phyloP scores from a whole-genome alignment of 2,888 invertebrate species.

The Epistrophella euchroma region DNA sequence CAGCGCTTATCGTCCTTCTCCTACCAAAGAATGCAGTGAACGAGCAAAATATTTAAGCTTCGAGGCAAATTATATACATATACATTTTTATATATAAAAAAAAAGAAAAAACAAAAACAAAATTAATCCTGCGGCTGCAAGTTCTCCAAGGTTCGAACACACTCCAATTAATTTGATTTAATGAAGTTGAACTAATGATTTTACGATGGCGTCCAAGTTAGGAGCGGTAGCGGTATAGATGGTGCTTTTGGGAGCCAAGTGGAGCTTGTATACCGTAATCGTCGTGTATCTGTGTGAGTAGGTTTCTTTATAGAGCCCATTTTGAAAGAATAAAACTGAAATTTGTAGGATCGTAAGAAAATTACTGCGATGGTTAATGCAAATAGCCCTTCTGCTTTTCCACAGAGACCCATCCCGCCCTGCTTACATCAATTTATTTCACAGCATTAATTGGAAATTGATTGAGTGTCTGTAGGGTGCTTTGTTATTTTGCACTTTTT shows the following conservation, averaged over 20 bases:
- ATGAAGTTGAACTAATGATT: constrained; percentile 76
- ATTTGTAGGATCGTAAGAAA: constrained; percentile 74
- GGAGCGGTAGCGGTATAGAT: not conserved
- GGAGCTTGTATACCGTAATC: constrained; percentile 1
- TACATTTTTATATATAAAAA: not conserved
- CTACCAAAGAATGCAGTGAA: constrained; percentile 51
- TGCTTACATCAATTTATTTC: constrained; percentile 65
- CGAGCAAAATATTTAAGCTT: constrained; percentile 53
- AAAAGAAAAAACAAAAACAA: constrained; percentile 39
- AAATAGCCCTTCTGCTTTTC: constrained; percentile 60
- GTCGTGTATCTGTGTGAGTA: constrained; percentile 10
- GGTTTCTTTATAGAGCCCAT: not conserved
- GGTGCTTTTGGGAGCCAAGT: not conserved
- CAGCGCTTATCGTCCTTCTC: constrained; percentile 1
- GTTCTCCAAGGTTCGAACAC: constrained; percentile 73
- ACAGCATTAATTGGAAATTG: constrained; percentile 74
- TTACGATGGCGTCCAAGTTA: constrained; percentile 65
- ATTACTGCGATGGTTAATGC: constrained; percentile 72
- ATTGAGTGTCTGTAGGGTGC: constrained; percentile 73
- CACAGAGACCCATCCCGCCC: constrained; percentile 15
- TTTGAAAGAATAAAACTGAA: constrained; percentile 44
- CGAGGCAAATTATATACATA: constrained; percentile 1
- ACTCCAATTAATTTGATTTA: constrained; percentile 76
- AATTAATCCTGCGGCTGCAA: constrained; percentile 69
- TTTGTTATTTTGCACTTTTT: constrained; percentile 34